Percentiles rank a stretch among this genome's conserved stretches.
Evolutionary conservation across 2,113 vertebrate species (phyloP).

Genomic region (Anguilla rostrata): DNA sequence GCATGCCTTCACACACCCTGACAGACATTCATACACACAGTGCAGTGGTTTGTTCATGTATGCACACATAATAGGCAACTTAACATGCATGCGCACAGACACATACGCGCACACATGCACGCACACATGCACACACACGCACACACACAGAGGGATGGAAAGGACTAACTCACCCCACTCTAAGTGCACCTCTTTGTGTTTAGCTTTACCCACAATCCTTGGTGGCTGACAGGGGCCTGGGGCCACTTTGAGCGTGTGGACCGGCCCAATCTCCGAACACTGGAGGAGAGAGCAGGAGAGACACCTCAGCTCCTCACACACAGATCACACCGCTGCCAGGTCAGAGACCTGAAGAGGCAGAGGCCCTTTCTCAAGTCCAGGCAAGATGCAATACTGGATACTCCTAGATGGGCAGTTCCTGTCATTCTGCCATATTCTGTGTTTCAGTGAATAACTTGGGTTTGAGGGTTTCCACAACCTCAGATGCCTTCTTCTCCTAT

Average conservation of each 20-base stretch:
- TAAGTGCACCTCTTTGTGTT: conserved; percentile 91
- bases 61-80: no score
- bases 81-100: background rate
- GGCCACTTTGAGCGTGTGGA: conserved; percentile 83
- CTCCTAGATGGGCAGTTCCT: no score
- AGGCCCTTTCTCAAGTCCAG: no score
- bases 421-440: no score
- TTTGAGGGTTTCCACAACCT: background rate
- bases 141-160: background rate
- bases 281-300: conserved; percentile 29
- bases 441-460: background rate
- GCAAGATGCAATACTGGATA: no score
- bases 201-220: conserved; percentile 83
- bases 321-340: no score
- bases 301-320: background rate
- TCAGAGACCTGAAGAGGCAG: no score
- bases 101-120: background rate
- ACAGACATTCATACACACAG: no score
- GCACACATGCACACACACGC: background rate
- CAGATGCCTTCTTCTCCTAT: background rate
- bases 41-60: no score
- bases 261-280: conserved; percentile 86
- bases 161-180: conserved; percentile 83
- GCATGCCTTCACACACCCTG: no score
- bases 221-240: conserved; percentile 85